Evolutionary conservation across 1,140 invertebrate species (phyloP).

Genomic region (Zaprionus davidi): DNA sequence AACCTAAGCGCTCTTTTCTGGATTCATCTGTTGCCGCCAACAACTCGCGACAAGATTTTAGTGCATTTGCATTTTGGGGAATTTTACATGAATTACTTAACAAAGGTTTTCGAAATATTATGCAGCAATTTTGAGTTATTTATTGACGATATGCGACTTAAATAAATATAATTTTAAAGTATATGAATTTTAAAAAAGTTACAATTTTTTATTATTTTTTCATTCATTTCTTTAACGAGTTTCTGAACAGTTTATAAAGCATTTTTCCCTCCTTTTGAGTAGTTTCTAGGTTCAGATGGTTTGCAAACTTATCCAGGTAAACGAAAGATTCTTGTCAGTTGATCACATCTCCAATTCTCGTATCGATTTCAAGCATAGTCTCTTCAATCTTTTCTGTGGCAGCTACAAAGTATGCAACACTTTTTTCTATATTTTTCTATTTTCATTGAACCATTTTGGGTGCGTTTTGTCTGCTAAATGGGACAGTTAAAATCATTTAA

Average conservation of each 20-base stretch:
- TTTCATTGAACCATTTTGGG: too few relatives aligned
- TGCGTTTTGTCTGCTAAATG: too few relatives aligned
- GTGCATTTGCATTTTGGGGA: constrained; percentile 40
- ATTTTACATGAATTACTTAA: constrained; percentile 31
- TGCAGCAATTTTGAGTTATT: constrained; percentile 2
- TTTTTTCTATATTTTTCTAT: background rate
- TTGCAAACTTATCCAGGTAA: too few relatives aligned
- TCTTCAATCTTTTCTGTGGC: background rate
- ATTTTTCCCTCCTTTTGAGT: too few relatives aligned
- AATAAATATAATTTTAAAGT: background rate
- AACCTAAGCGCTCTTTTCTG: constrained; percentile 21
- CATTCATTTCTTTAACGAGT: background rate
- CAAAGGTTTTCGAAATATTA: background rate
- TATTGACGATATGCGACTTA: background rate
- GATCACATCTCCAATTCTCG: too few relatives aligned
- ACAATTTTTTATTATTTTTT: background rate
- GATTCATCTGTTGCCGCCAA: constrained; percentile 19
- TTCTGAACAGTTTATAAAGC: background rate
- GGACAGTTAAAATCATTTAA: too few relatives aligned
- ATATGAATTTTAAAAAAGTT: background rate
- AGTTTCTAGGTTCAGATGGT: too few relatives aligned
- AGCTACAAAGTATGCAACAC: constrained; percentile 29
- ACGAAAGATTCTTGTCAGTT: too few relatives aligned
- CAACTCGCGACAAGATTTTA: background rate
- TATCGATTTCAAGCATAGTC: background rate